Evolutionary conservation across 2,888 invertebrate genomes (phyloP).

Genomic region (Anodontia alba): DNA sequence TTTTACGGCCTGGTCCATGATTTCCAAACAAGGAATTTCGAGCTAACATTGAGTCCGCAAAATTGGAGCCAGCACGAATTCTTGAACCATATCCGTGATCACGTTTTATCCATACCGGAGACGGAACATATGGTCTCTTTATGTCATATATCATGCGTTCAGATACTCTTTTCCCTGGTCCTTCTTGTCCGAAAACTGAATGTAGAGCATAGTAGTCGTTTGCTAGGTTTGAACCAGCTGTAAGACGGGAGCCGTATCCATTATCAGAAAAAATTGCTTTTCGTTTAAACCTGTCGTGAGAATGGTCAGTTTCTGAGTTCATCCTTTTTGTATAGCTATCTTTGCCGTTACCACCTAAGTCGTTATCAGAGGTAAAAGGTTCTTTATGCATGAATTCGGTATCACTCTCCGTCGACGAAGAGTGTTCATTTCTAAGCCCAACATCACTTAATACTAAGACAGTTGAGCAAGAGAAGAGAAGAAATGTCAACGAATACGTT

Average conservation of each 20-base stretch:
- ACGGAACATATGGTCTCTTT: too few relatives aligned
- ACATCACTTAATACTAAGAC: not conserved
- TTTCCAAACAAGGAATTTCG: slow-evolving; percentile 19
- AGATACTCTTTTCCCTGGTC: slow-evolving; percentile 29
- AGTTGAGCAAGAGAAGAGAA: not conserved
- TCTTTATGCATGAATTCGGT: too few relatives aligned
- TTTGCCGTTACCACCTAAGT: too few relatives aligned
- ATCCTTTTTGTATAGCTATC: too few relatives aligned
- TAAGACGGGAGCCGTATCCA: slow-evolving; percentile 33
- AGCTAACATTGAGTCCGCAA: not conserved
- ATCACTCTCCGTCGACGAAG: too few relatives aligned
- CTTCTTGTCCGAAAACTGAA: slow-evolving; percentile 9
- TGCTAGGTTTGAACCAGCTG: slow-evolving; percentile 23
- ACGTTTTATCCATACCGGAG: not conserved
- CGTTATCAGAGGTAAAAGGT: too few relatives aligned
- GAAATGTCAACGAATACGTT: not conserved
- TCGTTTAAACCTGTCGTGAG: not conserved
- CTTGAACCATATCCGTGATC: slow-evolving; percentile 17
- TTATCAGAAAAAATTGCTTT: not conserved
- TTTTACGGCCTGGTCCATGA: slow-evolving; percentile 27
- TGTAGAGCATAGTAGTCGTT: not conserved
- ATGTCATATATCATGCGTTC: not conserved
- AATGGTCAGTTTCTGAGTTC: not conserved
- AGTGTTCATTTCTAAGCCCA: too few relatives aligned
- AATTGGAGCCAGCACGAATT: not conserved